Percentiles rank a stretch among this genome's conserved stretches.
Evolutionary conservation across 2,888 invertebrate species (phyloP).

Genomic region (Rutpela maculata): DNA sequence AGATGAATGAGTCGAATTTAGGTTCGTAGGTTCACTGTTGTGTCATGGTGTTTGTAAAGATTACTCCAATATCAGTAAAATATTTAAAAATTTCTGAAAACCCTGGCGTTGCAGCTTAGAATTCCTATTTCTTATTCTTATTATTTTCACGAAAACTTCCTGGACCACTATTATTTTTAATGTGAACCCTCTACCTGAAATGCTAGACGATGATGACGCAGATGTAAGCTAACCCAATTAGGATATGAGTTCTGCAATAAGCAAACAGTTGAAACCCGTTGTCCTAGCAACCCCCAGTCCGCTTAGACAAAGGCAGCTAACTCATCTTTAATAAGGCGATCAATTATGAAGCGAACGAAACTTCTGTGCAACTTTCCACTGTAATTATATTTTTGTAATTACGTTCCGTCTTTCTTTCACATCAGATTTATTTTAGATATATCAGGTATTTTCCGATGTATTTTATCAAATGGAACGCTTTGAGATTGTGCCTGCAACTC

Average conservation of each 20-base stretch:
- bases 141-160: background rate
- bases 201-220: constrained; percentile 66
- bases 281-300: constrained; percentile 69
- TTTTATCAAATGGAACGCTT: constrained; percentile 22
- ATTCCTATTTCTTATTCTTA: too few relatives aligned
- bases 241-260: constrained; percentile 73
- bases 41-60: too few relatives aligned
- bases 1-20: too few relatives aligned
- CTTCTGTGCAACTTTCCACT: constrained; percentile 71
- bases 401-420: constrained; percentile 63
- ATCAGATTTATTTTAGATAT: constrained; percentile 60
- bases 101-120: too few relatives aligned
- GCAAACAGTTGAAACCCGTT: constrained; percentile 70
- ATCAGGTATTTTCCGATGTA: constrained; percentile 47
- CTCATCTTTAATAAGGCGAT: constrained; percentile 75
- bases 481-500: background rate
- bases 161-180: constrained; percentile 39
- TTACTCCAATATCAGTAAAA: too few relatives aligned
- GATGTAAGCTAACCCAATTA: constrained; percentile 74
- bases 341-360: constrained; percentile 73
- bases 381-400: constrained; percentile 73
- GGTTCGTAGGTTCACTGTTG: too few relatives aligned
- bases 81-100: too few relatives aligned
- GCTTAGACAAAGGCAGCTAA: constrained; percentile 72
- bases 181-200: constrained; percentile 56